Conservation (phyloP, 2,888 invertebrate species). For the Morinoia aosen region DNA sequence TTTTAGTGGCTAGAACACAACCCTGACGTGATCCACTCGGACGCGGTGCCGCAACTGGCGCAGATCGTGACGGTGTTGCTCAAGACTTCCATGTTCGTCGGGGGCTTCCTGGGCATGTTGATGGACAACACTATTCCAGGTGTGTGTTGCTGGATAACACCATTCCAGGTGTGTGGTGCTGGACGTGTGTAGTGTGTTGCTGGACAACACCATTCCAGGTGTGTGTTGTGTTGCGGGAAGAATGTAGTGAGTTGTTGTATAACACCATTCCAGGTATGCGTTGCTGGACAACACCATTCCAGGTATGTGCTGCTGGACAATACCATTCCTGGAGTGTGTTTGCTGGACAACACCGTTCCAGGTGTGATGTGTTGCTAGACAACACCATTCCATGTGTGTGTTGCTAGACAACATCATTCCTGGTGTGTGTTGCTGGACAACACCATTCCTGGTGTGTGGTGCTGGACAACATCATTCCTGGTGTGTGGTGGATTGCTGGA, state of each 20-base stretch:
- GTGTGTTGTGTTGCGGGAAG: conserved; percentile 70
- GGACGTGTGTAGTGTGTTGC: conserved; percentile 75
- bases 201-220: conserved; percentile 86
- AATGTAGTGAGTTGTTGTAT: conserved; percentile 77
- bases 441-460: conserved; percentile 44
- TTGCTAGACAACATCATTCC: background rate
- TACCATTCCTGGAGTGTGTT: background rate
- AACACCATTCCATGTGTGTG: conserved; percentile 44
- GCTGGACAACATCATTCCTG: background rate
- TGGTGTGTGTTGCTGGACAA: background rate
- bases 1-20: conserved; percentile 59
- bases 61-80: conserved; percentile 71
- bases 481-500: background rate
- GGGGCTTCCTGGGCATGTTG: conserved; percentile 81
- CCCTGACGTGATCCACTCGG: conserved; percentile 56
- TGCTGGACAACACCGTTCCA: background rate
- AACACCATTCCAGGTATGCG: conserved; percentile 81
- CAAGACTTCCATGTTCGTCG: conserved; percentile 84
- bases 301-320: conserved; percentile 52
- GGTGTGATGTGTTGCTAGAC: background rate
- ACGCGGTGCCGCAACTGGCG: conserved; percentile 66
- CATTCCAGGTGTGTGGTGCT: conserved; percentile 77
- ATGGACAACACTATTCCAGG: conserved; percentile 85
- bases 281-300: background rate
- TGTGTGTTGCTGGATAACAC: conserved; percentile 82